Conservation (phyloP, 2,113 vertebrate genomes). For the Gavialis gangeticus region DNA sequence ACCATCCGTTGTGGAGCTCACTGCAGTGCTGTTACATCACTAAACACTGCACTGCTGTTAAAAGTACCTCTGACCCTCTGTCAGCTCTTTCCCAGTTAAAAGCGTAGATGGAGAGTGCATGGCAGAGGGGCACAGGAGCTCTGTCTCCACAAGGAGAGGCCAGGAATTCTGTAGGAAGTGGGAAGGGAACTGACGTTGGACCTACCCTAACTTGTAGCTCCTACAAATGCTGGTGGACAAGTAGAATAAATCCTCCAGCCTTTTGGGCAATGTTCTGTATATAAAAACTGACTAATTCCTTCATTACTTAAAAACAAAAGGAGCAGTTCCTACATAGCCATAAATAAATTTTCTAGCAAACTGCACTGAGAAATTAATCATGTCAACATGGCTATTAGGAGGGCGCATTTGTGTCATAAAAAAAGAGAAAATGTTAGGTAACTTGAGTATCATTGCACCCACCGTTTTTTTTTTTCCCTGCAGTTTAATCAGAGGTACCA, state of each 20-base stretch:
- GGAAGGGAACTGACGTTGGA: neutral
- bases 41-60: accelerated
- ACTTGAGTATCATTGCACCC: neutral
- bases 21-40: neutral
- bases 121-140: accelerated
- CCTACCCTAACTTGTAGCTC: neutral
- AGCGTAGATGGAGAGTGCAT: neutral
- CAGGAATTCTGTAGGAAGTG: neutral
- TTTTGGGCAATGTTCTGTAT: neutral
- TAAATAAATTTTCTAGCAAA: neutral
- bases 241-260: neutral
- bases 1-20: neutral
- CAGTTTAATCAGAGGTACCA: neutral
- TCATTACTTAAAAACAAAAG: neutral
- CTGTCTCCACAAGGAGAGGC: neutral
- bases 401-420: neutral
- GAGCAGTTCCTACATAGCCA: neutral
- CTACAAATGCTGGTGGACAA: neutral
- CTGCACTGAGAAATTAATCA: neutral
- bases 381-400: neutral
- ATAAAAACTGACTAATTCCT: neutral
- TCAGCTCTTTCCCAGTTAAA: neutral
- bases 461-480: neutral
- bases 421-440: neutral
- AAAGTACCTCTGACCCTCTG: neutral